Conservation (phyloP, 1,140 invertebrate genomes). For the Rhopalosiphum padi region DNA sequence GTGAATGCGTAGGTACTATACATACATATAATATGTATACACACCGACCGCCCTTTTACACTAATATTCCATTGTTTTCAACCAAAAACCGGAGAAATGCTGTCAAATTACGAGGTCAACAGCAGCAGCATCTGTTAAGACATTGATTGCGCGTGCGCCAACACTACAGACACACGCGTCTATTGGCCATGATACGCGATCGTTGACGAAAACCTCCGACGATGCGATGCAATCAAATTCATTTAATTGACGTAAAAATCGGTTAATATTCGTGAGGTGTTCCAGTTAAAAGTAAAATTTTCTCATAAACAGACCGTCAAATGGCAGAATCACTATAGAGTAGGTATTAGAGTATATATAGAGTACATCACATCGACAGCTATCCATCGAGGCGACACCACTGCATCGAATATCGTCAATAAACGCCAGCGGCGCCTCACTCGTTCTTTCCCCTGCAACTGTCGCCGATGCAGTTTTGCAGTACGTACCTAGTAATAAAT, state of each 20-base stretch:
- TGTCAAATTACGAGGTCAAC: slow-evolving; percentile 8
- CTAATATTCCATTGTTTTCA: background rate
- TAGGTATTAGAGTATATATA: too few species aligned
- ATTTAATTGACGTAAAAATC: background rate
- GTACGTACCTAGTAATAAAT: background rate
- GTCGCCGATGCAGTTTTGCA: background rate
- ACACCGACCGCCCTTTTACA: background rate
- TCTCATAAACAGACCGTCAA: background rate
- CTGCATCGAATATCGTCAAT: too few species aligned
- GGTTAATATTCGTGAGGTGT: background rate
- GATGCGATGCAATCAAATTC: background rate
- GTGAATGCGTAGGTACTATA: background rate
- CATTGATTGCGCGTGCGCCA: background rate
- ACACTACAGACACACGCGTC: background rate
- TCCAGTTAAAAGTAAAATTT: background rate
- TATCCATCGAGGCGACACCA: background rate
- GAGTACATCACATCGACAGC: background rate
- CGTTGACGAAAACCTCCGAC: background rate
- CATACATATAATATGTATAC: background rate
- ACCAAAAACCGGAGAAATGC: background rate
- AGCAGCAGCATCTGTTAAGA: background rate
- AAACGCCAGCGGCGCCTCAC: background rate
- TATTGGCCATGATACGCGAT: background rate
- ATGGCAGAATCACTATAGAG: background rate
- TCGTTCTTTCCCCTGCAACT: background rate